Percentiles rank a stretch among this genome's conserved stretches.
phyloP scores from a whole-genome alignment of 2,888 invertebrate species.

The Neoitamus cyanurus region DNA sequence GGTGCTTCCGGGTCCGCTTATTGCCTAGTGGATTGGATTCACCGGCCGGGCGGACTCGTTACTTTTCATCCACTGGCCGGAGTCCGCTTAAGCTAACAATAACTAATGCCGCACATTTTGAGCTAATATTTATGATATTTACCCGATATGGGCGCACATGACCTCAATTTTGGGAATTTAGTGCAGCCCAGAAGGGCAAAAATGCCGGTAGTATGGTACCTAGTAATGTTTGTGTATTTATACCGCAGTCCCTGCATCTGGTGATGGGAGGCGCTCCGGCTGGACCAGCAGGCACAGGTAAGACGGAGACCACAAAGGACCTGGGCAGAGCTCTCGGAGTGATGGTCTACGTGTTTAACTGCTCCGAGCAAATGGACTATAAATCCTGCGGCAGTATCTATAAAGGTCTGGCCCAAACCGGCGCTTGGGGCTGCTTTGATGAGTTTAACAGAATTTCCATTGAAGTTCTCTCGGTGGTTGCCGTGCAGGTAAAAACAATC shows the following conservation, averaged over 20 bases:
- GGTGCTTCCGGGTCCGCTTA: neutral
- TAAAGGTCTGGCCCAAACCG: conserved; percentile 92
- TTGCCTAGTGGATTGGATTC: neutral
- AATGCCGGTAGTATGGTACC: neutral
- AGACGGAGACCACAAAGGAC: conserved; percentile 98
- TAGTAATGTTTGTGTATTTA: neutral
- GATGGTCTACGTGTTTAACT: conserved; percentile 98
- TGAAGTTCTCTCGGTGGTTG: conserved; percentile 96
- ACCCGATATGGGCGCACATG: neutral
- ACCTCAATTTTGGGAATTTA: neutral
- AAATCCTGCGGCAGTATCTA: conserved; percentile 96
- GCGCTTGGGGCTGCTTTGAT: conserved; percentile 98
- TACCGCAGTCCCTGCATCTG: conserved; percentile 79
- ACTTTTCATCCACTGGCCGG: neutral
- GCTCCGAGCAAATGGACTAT: conserved; percentile 98
- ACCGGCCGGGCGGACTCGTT: neutral
- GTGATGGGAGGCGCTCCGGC: conserved; percentile 98
- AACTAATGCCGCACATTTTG: neutral
- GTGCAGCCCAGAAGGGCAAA: neutral
- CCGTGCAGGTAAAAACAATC: conserved; percentile 91
- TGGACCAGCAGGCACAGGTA: conserved; percentile 95
- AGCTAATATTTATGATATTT: neutral
- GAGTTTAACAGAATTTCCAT: conserved; percentile 97
- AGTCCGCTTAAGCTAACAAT: neutral
- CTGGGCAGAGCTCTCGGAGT: conserved; percentile 94